Percentiles rank a stretch among this genome's conserved stretches.
phyloP scores from a whole-genome alignment of 2,797 vertebrate genomes.

The Gymnocypris eckloni region DNA sequence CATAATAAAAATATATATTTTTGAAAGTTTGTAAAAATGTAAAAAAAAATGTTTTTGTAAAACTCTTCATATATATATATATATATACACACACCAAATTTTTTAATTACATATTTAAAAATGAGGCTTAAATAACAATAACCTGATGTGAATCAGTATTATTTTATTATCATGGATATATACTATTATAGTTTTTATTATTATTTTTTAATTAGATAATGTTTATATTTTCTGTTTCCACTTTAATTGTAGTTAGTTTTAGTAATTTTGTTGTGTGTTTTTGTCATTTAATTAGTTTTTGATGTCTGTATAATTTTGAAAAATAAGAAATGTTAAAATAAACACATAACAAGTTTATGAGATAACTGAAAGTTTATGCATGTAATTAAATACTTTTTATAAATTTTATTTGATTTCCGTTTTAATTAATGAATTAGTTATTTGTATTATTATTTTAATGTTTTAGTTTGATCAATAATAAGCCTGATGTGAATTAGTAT shows the following conservation, averaged over 20 bases:
- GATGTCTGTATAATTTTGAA: background rate
- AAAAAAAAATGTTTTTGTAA: no score
- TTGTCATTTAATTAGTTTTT: background rate
- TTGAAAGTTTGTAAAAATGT: no score
- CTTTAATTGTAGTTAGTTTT: background rate
- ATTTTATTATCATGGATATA: background rate
- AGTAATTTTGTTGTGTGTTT: background rate
- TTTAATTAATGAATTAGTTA: no score
- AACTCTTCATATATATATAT: no score
- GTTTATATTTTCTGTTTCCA: background rate
- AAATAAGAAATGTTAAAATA: background rate
- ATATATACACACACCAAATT: no score
- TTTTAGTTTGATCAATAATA: background rate
- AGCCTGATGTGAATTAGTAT: background rate
- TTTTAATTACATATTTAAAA: background rate
- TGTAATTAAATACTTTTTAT: no score
- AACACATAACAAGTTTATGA: no score
- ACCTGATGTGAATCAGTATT: background rate
- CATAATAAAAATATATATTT: no score
- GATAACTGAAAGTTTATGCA: background rate
- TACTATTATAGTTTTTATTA: background rate
- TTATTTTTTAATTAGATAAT: background rate
- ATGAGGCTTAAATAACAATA: background rate
- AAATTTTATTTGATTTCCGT: no score
- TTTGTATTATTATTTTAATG: no score